phyloP scores from a whole-genome alignment of 2,888 invertebrate species.

The Frankliniella intonsa region DNA sequence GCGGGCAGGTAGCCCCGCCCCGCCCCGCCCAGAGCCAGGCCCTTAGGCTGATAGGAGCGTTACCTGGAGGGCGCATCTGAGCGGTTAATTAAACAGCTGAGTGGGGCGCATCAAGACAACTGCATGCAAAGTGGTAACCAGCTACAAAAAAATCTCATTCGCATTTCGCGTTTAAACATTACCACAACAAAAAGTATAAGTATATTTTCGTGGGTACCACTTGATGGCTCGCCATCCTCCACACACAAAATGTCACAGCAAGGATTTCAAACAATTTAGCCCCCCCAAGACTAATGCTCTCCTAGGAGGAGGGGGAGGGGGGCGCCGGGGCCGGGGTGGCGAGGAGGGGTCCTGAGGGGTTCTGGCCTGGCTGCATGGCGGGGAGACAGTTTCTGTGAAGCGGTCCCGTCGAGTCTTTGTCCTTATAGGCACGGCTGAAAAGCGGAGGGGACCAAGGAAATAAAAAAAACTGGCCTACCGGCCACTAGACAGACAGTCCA shows the following conservation, averaged over 20 bases:
- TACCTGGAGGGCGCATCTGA: too few relatives aligned
- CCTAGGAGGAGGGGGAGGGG: neutral
- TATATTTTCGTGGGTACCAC: neutral
- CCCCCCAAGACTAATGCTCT: neutral
- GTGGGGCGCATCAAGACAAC: too few relatives aligned
- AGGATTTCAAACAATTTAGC: slow-evolving; percentile 12
- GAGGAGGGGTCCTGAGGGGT: slow-evolving; percentile 1
- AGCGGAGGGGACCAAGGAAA: neutral
- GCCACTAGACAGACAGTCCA: too few relatives aligned
- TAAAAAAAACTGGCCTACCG: neutral
- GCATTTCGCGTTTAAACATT: too few relatives aligned
- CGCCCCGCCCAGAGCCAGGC: neutral
- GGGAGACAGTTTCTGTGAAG: slow-evolving; percentile 8
- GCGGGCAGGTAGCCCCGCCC: neutral
- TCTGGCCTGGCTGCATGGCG: neutral
- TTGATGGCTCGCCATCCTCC: neutral
- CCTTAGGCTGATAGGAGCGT: too few relatives aligned
- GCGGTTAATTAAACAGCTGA: too few relatives aligned
- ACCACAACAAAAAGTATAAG: too few relatives aligned
- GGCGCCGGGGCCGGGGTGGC: neutral
- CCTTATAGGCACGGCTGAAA: neutral
- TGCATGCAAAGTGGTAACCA: too few relatives aligned
- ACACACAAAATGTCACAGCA: slow-evolving; percentile 25
- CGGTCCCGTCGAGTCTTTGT: neutral
- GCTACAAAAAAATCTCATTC: too few relatives aligned